Evolutionary conservation across 2,888 invertebrate genomes (phyloP).

Genomic region (Crocallis elinguaria): DNA sequence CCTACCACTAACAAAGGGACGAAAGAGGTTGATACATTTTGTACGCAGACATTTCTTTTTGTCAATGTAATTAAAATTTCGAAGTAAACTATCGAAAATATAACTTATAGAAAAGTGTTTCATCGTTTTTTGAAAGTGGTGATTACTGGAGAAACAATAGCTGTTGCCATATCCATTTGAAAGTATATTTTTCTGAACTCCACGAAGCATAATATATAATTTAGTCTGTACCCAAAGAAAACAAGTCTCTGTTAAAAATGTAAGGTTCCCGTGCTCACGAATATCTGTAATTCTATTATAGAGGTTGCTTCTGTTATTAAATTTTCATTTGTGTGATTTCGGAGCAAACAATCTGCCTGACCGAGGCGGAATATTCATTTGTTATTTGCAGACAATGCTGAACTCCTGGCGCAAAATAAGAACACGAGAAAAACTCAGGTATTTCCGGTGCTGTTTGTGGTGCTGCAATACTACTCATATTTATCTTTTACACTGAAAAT

Average conservation of each 20-base stretch:
- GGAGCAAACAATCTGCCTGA: constrained; percentile 8
- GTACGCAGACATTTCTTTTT: no score
- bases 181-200: constrained; percentile 17
- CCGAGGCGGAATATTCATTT: not conserved
- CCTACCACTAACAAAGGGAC: no score
- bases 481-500: no score
- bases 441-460: no score
- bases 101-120: no score
- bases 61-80: no score
- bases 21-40: no score
- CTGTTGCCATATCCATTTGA: constrained; percentile 4
- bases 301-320: constrained; percentile 29
- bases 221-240: constrained; percentile 35
- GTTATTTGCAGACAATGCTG: constrained; percentile 6
- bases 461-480: no score
- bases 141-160: not conserved
- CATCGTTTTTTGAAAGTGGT: not conserved
- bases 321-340: constrained; percentile 25
- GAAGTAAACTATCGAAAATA: no score
- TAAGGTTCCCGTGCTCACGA: constrained; percentile 33
- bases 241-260: constrained; percentile 46
- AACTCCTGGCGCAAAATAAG: no score
- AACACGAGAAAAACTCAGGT: no score
- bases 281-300: constrained; percentile 46
- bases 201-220: constrained; percentile 35